These are phyloP conservation scores for Loriculus beryllinus DNA, from an alignment of 2,797 vertebrate species.

Conservation along the genomic window DNA sequence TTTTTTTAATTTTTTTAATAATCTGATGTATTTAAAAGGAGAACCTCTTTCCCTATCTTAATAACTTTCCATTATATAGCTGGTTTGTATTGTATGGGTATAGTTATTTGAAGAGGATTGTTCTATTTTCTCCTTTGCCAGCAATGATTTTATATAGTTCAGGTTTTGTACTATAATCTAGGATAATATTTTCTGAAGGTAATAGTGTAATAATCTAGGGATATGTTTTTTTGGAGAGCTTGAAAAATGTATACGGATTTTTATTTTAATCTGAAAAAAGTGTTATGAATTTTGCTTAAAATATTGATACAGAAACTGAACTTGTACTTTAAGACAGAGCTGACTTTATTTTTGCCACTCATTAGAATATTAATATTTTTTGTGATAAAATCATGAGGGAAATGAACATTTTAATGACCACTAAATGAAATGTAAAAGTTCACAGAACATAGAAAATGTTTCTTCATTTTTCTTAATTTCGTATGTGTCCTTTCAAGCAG, in stretches of 20 bases:
- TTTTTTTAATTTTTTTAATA: not conserved
- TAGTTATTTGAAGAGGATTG: not conserved
- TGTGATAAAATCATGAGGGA: not conserved
- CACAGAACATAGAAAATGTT: not conserved
- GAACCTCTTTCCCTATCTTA: not conserved
- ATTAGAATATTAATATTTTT: not conserved
- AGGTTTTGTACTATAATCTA: not conserved
- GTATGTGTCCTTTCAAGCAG: slow-evolving; percentile 33
- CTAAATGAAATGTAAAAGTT: not conserved
- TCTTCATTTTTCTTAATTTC: not conserved
- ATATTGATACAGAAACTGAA: not conserved
- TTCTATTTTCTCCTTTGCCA: not conserved
- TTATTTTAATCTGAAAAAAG: not conserved
- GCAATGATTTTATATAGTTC: not conserved
- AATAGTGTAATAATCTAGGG: not conserved
- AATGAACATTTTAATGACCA: not conserved
- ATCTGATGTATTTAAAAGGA: not conserved
- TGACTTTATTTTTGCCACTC: not conserved
- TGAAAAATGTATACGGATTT: not conserved
- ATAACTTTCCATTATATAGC: not conserved
- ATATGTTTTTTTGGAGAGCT: not conserved
- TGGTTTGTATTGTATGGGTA: not conserved
- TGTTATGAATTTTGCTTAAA: fast-evolving
- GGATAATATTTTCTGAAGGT: not conserved
- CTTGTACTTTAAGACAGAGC: not conserved